Evolutionary conservation across 2,888 invertebrate genomes (phyloP).

Genomic region (Pecten maximus): DNA sequence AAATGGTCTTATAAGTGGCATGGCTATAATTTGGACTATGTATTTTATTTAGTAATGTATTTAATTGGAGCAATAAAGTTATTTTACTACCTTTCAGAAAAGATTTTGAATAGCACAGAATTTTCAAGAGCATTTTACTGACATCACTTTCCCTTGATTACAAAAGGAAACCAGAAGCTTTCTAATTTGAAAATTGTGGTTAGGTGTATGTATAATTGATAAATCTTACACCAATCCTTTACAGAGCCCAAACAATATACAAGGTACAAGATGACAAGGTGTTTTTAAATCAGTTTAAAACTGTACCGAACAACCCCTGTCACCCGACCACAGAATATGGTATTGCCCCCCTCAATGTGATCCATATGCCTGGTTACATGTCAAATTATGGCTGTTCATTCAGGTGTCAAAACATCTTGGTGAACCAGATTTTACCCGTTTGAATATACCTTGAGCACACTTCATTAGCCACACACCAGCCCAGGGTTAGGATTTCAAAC

Average conservation of each 20-base stretch:
- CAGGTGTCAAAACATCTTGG: conserved; percentile 28
- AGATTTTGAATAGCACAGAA: background rate
- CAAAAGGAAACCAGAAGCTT: background rate
- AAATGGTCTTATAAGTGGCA: background rate
- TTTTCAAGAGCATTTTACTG: background rate
- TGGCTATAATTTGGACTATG: too few species aligned
- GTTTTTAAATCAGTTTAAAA: conserved; percentile 14
- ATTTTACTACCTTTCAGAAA: background rate
- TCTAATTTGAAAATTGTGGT: background rate
- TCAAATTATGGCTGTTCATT: conserved; percentile 24
- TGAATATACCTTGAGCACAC: conserved; percentile 24
- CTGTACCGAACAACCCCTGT: background rate
- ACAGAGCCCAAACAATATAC: background rate
- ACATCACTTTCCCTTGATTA: background rate
- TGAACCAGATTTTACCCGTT: conserved; percentile 17
- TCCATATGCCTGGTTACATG: background rate
- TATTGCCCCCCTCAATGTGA: background rate
- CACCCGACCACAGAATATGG: background rate
- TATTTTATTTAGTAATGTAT: too few species aligned
- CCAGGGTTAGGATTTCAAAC: conserved; percentile 27
- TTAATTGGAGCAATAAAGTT: too few species aligned
- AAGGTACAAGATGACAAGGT: conserved; percentile 4
- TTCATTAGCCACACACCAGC: background rate
- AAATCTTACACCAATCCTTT: background rate
- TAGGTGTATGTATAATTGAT: background rate